phyloP scores from a whole-genome alignment of 2,888 invertebrate genomes.

The Euclidia mi region DNA sequence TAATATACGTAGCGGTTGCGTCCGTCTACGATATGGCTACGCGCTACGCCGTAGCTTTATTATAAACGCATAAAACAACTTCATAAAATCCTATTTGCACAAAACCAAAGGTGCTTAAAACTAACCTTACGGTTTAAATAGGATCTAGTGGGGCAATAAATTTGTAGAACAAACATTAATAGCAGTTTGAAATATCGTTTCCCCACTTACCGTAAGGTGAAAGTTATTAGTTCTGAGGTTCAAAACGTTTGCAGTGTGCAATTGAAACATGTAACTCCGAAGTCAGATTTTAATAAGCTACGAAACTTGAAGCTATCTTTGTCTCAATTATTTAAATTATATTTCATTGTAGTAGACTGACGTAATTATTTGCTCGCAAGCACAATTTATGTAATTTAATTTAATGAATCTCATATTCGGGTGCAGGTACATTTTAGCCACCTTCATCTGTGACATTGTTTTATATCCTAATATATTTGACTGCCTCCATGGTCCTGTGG shows the following conservation, averaged over 20 bases:
- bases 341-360: no score
- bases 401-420: no score
- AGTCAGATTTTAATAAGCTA: background rate
- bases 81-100: constrained; percentile 50
- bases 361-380: no score
- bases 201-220: constrained; percentile 32
- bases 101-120: constrained; percentile 44
- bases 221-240: constrained; percentile 49
- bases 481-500: no score
- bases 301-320: background rate
- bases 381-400: no score
- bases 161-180: constrained; percentile 50
- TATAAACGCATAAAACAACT: constrained; percentile 43
- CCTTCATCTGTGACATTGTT: no score
- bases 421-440: no score
- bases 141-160: constrained; percentile 51
- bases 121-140: constrained; percentile 47
- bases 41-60: constrained; percentile 13
- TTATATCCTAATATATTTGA: no score
- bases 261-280: constrained; percentile 25
- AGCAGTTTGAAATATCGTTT: constrained; percentile 47
- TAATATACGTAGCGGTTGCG: constrained; percentile 7
- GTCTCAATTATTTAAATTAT: no score
- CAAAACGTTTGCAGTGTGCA: constrained; percentile 37
- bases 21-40: background rate